Evolutionary conservation across 2,113 vertebrate genomes (phyloP), one percentile per base, ranked within the genome.

Genomic region (Upupa epops): DNA sequence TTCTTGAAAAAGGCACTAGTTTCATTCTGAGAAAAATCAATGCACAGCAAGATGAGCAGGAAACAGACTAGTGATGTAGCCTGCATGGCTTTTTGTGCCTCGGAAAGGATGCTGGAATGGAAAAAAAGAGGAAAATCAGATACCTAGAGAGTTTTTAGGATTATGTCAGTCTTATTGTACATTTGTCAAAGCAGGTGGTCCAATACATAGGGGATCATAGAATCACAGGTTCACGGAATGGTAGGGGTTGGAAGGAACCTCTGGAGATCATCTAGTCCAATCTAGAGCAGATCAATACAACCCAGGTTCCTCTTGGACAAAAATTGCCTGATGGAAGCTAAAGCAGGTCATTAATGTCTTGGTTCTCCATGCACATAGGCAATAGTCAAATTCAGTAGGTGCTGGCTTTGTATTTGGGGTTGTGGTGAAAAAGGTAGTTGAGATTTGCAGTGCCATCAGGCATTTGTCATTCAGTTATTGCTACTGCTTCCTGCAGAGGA

Each of bases 71-170:
- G 18, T 20, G 95, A 72, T 78, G 93, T 79, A 77, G 90, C 88
- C 96, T 97, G 97, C 99, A 99, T 99, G 78, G 21, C 93, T 93
- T 71, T 13, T 13, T 6, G 34, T 61, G n/a, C 77, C 65, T 93
- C 73, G 28, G 32, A 25, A 31, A 40, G 84, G 28, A 17, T 51
- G 91, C 97, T 97, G 85, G 19, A 96, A 73, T 5, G 34, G 74
- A 24, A 70, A 81, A 91, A 64, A 61, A 96, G 54, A 90, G 29
- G n/a, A 60, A 75, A 84, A 64, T 93, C 52, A 40, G 66, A 36
- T 17, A 17, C 8, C 24, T 48, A 51, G 10, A 49, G 13, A 63
- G 21, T 56, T 74, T 51, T 61, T 29, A 59, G 18, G 13, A 34
- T 18, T 26, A 1, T 20, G 29, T 29, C 17, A 22, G 18, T 45